phyloP scores from a whole-genome alignment of 2,113 vertebrate species.

The Elephantulus edwardii region DNA sequence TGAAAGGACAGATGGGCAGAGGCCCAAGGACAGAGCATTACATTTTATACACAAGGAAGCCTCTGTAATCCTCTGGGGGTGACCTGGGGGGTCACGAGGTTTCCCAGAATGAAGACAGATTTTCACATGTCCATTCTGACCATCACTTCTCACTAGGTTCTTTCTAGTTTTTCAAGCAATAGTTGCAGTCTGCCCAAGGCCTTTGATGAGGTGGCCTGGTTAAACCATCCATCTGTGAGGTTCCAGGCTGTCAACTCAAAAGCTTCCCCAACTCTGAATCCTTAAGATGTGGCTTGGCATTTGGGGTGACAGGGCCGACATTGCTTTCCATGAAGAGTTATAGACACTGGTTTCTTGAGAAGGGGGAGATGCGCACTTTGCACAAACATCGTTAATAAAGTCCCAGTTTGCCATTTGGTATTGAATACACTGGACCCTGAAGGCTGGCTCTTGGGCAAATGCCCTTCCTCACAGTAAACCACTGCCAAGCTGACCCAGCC shows the following conservation, averaged over 20 bases:
- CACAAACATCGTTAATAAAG: slow-evolving; percentile 84
- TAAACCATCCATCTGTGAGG: slow-evolving; percentile 23
- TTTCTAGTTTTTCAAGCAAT: slow-evolving; percentile 85
- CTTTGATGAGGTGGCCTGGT: slow-evolving; percentile 61
- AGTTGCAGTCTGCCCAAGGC: slow-evolving; percentile 76
- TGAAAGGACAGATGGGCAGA: slow-evolving; percentile 52
- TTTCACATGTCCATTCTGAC: slow-evolving; percentile 59
- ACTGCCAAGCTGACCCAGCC: slow-evolving; percentile 52
- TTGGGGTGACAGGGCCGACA: slow-evolving; percentile 65
- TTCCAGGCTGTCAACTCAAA: slow-evolving; percentile 67
- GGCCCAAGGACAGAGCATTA: slow-evolving; percentile 14
- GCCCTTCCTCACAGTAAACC: slow-evolving; percentile 49
- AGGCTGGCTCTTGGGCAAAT: slow-evolving; percentile 72
- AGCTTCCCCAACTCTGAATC: slow-evolving; percentile 72
- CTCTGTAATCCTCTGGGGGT: slow-evolving; percentile 55
- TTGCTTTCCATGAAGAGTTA: slow-evolving; percentile 76
- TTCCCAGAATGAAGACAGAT: slow-evolving; percentile 71
- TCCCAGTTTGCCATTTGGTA: slow-evolving; percentile 82
- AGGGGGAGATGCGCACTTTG: slow-evolving; percentile 87
- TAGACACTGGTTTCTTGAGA: slow-evolving; percentile 88
- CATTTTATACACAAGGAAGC: slow-evolving; percentile 44
- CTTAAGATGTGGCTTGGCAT: slow-evolving; percentile 56
- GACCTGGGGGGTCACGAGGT: neutral
- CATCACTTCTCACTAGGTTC: slow-evolving; percentile 70
- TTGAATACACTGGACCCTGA: slow-evolving; percentile 88